A percentile compares a stretch with the other conserved stretches of the same genome.
Evolutionary conservation across 2,888 invertebrate species (phyloP).

Genomic region (Microdon myrmicae): DNA sequence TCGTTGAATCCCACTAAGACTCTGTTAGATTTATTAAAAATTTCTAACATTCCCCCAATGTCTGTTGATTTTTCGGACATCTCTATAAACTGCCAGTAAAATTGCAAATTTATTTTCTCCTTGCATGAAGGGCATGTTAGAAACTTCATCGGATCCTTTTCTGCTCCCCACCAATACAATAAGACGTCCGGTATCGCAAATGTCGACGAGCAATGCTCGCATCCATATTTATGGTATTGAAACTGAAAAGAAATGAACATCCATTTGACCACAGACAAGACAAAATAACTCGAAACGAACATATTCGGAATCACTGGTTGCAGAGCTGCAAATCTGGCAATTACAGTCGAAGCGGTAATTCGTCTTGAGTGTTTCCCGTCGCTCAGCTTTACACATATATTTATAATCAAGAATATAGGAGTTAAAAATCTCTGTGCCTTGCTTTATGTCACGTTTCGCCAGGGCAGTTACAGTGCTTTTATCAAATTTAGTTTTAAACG

Average conservation of each 20-base stretch:
- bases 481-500: conserved; percentile 80
- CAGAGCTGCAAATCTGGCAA: conserved; percentile 74
- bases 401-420: conserved; percentile 86
- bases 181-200: conserved; percentile 52
- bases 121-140: conserved; percentile 22
- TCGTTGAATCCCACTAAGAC: conserved; percentile 3
- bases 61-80: background rate
- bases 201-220: conserved; percentile 55
- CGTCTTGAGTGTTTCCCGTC: conserved; percentile 72
- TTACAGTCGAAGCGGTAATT: conserved; percentile 84
- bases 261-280: background rate
- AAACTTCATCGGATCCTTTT: background rate
- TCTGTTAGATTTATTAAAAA: background rate
- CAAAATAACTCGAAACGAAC: conserved; percentile 46
- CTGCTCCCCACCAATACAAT: conserved; percentile 55
- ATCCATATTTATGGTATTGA: conserved; percentile 57
- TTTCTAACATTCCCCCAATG: background rate
- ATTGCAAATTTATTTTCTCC: conserved; percentile 3
- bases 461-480: conserved; percentile 77
- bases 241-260: conserved; percentile 42
- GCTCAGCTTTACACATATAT: conserved; percentile 71
- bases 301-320: conserved; percentile 54
- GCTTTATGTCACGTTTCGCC: conserved; percentile 72
- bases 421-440: conserved; percentile 81
- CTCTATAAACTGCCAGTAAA: conserved; percentile 12